Evolutionary conservation across 2,797 vertebrate species (phyloP).

Genomic region (Phrynocephalus vlangalii): DNA sequence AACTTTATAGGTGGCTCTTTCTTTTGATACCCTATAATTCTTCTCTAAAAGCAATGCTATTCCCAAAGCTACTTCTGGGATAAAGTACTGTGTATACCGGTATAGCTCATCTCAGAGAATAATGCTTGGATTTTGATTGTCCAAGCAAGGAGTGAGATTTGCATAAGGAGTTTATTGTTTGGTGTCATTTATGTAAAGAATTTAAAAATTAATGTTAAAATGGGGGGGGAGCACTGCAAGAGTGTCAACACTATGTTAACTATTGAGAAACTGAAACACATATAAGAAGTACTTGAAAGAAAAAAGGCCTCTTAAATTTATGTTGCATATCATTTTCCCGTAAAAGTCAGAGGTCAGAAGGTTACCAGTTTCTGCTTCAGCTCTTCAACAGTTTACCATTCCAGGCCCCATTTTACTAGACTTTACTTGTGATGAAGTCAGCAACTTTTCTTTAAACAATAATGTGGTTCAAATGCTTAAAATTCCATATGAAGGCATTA

Average conservation of each 20-base stretch:
- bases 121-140: neutral
- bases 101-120: neutral
- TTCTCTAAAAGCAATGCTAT: neutral
- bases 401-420: conserved; percentile 75
- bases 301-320: conserved; percentile 79
- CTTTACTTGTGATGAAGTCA: conserved; percentile 77
- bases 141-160: neutral
- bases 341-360: conserved; percentile 81
- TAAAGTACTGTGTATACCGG: neutral
- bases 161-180: neutral
- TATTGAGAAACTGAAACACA: conserved; percentile 43
- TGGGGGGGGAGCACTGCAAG: conserved; percentile 49
- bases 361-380: conserved; percentile 78
- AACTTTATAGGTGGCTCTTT: neutral
- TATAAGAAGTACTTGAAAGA: conserved; percentile 69
- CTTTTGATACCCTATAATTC: conserved; percentile 6
- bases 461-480: conserved; percentile 72
- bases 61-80: neutral
- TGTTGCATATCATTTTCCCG: conserved; percentile 80
- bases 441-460: conserved; percentile 78
- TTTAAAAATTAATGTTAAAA: conserved; percentile 57
- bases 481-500: conserved; percentile 71
- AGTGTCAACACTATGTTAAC: conserved; percentile 61
- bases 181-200: neutral
- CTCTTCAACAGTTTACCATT: conserved; percentile 77